phyloP scores from a whole-genome alignment of 2,888 invertebrate species.

The Parthenolecanium corni region DNA sequence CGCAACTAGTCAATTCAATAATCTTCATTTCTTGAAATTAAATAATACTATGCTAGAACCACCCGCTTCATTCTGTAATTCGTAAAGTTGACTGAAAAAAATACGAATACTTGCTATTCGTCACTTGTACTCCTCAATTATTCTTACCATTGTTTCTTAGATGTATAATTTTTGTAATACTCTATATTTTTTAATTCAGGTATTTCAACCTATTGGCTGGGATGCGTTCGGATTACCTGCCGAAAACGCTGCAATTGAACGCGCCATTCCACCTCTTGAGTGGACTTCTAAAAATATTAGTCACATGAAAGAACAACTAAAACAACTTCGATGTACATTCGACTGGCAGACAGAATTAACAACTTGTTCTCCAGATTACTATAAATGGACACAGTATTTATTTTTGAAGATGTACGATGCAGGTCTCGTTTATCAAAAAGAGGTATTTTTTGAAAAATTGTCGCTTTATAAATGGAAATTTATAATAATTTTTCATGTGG shows the following conservation, averaged over 20 bases:
- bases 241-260: conserved; percentile 93
- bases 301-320: conserved; percentile 70
- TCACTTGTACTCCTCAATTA: too few relatives aligned
- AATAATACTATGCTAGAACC: too few relatives aligned
- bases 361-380: conserved; percentile 80
- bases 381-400: conserved; percentile 90
- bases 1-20: too few relatives aligned
- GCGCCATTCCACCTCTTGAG: conserved; percentile 59
- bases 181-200: conserved; percentile 34
- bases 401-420: conserved; percentile 76
- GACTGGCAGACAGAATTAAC: conserved; percentile 86
- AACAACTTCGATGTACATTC: conserved; percentile 67
- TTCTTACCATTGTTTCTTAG: neutral
- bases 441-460: conserved; percentile 44
- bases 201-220: conserved; percentile 97
- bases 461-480: neutral
- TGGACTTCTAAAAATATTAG: conserved; percentile 83
- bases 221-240: conserved; percentile 98
- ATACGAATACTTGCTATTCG: too few relatives aligned
- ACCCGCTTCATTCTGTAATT: too few relatives aligned
- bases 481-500: neutral
- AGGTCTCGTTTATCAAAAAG: conserved; percentile 74
- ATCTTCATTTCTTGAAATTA: too few relatives aligned
- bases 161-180: neutral
- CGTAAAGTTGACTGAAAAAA: too few relatives aligned